Evolutionary conservation across 2,888 invertebrate genomes (phyloP).

Genomic region (Idaea biselata): DNA sequence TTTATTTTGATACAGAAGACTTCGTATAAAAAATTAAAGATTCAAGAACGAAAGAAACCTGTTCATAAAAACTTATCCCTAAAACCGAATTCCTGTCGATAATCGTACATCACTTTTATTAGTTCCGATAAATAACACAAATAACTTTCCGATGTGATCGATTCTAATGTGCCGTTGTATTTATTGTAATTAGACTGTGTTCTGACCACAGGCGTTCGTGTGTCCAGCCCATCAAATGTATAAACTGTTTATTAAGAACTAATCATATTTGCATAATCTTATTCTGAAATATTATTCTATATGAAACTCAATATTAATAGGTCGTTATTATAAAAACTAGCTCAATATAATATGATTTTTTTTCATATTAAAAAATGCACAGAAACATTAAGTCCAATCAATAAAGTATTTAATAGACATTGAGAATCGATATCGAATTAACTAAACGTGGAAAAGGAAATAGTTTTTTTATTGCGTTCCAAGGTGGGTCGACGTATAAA

Average conservation of each 20-base stretch:
- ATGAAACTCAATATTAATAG: constrained; percentile 76
- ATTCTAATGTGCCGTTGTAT: constrained; percentile 74
- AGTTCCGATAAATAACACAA: constrained; percentile 74
- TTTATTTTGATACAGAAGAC: neutral
- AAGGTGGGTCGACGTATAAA: constrained; percentile 38
- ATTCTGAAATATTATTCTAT: constrained; percentile 63
- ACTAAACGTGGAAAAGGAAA: constrained; percentile 47
- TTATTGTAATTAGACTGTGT: constrained; percentile 70
- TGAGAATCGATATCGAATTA: constrained; percentile 48
- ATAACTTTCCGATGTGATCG: constrained; percentile 74
- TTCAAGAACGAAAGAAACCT: constrained; percentile 13
- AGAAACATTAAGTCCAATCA: constrained; percentile 59
- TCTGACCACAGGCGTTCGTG: constrained; percentile 30
- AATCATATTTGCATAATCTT: constrained; percentile 78
- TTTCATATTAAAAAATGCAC: constrained; percentile 58
- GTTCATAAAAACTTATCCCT: constrained; percentile 27
- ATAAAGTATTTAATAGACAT: constrained; percentile 55
- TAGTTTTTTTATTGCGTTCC: constrained; percentile 46
- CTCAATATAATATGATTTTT: constrained; percentile 58
- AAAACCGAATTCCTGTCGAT: constrained; percentile 63
- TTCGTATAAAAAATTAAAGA: neutral
- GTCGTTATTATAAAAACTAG: constrained; percentile 70
- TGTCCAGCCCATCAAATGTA: constrained; percentile 64
- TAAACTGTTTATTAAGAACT: constrained; percentile 75
- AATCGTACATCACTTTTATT: constrained; percentile 78